These are phyloP conservation scores for Plagiodera versicolora DNA, from an alignment of 2,888 invertebrate species.

Conservation along the genomic window DNA sequence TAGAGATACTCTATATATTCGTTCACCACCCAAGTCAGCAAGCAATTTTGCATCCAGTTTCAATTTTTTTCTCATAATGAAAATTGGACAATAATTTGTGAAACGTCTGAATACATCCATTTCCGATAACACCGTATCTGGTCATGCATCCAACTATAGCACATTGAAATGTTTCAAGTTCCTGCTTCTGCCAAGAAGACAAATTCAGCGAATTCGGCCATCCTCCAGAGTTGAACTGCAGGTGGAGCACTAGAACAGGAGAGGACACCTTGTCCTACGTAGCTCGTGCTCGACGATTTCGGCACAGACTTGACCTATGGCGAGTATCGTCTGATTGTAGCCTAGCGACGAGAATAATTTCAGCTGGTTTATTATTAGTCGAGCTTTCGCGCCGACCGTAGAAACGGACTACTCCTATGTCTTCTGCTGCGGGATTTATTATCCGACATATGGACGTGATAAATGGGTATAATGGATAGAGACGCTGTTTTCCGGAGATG, in stretches of 20 bases:
- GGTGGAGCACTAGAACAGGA: background rate
- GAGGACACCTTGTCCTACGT: conserved; percentile 13
- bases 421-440: conserved; percentile 8
- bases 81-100: no score
- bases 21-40: no score
- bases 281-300: conserved; percentile 20
- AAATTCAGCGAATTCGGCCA: no score
- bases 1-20: no score
- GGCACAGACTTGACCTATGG: conserved; percentile 34
- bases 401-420: conserved; percentile 13
- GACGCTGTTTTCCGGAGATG: background rate
- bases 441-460: conserved; percentile 4
- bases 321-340: conserved; percentile 17
- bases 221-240: no score
- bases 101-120: no score
- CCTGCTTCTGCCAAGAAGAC: no score
- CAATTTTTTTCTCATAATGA: no score
- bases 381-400: conserved; percentile 9
- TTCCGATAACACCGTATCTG: no score
- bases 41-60: no score
- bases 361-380: conserved; percentile 31
- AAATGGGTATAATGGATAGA: conserved; percentile 10
- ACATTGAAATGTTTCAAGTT: no score
- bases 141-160: no score
- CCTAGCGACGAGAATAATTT: conserved; percentile 33